Base-by-base conservation (phyloP, 2,113 vertebrate species). In the Clarias macrocephalus region DNA sequence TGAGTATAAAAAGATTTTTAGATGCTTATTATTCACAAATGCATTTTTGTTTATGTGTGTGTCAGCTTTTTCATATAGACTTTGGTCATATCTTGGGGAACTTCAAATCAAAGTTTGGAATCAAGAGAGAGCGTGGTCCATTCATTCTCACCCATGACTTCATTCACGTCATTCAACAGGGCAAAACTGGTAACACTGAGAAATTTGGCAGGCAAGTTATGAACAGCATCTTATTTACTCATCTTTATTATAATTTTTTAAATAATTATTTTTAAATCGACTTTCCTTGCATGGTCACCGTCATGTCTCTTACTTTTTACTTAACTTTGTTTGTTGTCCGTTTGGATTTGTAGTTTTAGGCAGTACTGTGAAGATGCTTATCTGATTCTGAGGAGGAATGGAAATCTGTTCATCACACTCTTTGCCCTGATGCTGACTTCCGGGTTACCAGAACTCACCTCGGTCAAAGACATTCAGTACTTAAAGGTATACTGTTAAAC, bases 71-170 rank as follows among this genome's bases (percentile, higher is more conserved):
- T 92, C 98, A 99, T 93, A 99, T 99, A 89, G 98, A 99, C 93
- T 99, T 99, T 89, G 98, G 98, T 52, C 98, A 99, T 93, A 99
- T 99, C 93, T 95, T 99, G 92, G 98, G 98, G 85, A 99, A 99
- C 94, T 99, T 99, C 92, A 99, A 99, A 89, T 99, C 98, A 75
- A 99, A 99, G 93, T 99, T 99, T 92, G 98, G 98, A 91, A 99
- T 99, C 95, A 99, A 99, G 95, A 96, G 98, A 92, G 98, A 99
- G 91, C 96, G 98, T 1, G 98, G 99, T 84, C 98, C 98, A 85
- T 99, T 99, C 91, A 99, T 99, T 94, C 97, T 99, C 90, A 99
- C 98, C 9, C 98, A 99, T 79, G 98, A 99, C 94, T 99, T 99
- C 93, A 99, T 99, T 94, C 98, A 99, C 30, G 98, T 99, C 91